Conservation (phyloP, 2,888 invertebrate species). For the Cantharis flavilabris region DNA sequence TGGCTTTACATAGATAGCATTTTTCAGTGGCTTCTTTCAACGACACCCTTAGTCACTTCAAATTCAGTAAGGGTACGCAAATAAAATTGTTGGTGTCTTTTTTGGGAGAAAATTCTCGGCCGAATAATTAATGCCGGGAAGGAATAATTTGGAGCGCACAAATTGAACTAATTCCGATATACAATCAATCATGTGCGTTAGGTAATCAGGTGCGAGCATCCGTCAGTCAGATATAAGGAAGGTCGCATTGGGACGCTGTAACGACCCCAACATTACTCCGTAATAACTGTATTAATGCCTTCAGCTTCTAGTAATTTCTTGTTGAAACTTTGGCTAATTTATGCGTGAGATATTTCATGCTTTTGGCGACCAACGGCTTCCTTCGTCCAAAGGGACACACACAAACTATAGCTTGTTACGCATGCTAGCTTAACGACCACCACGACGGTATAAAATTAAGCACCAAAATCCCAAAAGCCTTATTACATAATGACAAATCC, state of each 20-base stretch:
- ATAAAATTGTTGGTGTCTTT: slow-evolving; percentile 5
- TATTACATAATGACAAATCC: slow-evolving; percentile 11
- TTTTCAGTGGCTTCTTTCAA: slow-evolving; percentile 51
- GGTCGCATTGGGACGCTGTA: slow-evolving; percentile 34
- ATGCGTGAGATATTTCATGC: slow-evolving; percentile 54
- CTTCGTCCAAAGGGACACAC: slow-evolving; percentile 36
- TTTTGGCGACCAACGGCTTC: slow-evolving; percentile 46
- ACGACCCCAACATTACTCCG: slow-evolving; percentile 43
- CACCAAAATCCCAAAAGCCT: slow-evolving; percentile 13
- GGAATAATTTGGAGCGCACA: slow-evolving; percentile 19
- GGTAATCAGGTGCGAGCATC: slow-evolving; percentile 50
- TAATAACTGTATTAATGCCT: slow-evolving; percentile 54
- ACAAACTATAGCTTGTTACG: slow-evolving; percentile 27
- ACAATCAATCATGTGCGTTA: slow-evolving; percentile 49
- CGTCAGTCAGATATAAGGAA: slow-evolving; percentile 44
- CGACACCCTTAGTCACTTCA: slow-evolving; percentile 42
- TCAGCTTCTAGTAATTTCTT: slow-evolving; percentile 53
- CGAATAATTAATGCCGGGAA: slow-evolving; percentile 13
- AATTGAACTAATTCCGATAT: slow-evolving; percentile 47
- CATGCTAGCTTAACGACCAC: slow-evolving; percentile 27
- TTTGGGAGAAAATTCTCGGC: background rate
- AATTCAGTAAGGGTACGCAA: slow-evolving; percentile 39
- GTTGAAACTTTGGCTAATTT: slow-evolving; percentile 54
- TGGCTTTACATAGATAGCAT: slow-evolving; percentile 51
- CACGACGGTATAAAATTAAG: slow-evolving; percentile 21